Conservation (phyloP, 2,888 invertebrate genomes). For the Lasius fuliginosus region DNA sequence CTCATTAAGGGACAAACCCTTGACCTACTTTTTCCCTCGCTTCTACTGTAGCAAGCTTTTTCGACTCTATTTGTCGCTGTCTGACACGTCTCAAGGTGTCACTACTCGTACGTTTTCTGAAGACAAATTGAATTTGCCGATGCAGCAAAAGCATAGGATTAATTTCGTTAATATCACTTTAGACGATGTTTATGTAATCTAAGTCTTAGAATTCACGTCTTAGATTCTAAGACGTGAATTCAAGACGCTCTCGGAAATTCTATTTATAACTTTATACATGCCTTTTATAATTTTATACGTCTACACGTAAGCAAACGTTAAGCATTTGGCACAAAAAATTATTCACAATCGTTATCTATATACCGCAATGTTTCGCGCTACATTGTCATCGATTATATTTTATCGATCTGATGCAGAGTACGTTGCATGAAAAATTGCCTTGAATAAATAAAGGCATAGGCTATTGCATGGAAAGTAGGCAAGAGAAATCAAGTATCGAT, state of each 20-base stretch:
- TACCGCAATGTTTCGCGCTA: background rate
- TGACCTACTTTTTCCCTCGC: constrained; percentile 40
- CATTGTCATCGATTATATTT: constrained; percentile 3
- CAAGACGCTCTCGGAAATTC: background rate
- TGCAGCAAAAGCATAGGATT: background rate
- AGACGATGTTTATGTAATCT: background rate
- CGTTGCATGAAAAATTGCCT: constrained; percentile 7
- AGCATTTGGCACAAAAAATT: background rate
- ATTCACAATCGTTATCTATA: background rate
- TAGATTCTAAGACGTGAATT: background rate
- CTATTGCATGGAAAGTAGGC: constrained; percentile 40
- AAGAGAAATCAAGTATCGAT: constrained; percentile 48
- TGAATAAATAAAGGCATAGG: constrained; percentile 25
- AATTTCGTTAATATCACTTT: background rate
- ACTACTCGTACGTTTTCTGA: constrained; percentile 20
- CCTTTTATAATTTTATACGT: background rate
- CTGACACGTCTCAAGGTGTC: constrained; percentile 17
- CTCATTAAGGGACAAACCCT: constrained; percentile 35
- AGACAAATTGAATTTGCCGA: constrained; percentile 33
- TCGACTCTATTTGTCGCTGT: constrained; percentile 8
- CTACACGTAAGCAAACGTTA: background rate
- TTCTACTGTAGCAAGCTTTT: constrained; percentile 19
- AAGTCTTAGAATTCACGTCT: too few relatives aligned
- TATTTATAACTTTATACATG: constrained; percentile 13
- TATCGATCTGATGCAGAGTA: constrained; percentile 25